Evolutionary conservation across 2,797 vertebrate species (phyloP), one percentile per base, ranked within the genome.

Genomic region (Mormyrus proboscirostris): DNA sequence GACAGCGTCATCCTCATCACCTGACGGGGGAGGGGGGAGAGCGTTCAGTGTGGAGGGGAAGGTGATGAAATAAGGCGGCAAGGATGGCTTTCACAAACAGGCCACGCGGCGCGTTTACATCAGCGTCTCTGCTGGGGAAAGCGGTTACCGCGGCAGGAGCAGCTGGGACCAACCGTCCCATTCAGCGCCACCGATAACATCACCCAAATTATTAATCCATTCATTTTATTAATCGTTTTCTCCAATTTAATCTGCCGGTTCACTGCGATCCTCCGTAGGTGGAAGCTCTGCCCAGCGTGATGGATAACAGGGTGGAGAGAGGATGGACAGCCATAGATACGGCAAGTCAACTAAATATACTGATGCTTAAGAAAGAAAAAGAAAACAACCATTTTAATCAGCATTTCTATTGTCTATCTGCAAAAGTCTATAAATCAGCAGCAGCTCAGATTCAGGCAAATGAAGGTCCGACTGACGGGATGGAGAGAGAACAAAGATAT

Each of bases 1-100:
- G 98, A 99, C 92, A 99, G 94, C 0, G 98, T 99, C 98, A 99
- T 99, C 91, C 98, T 96, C 98, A 99, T 99, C 91, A 99, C 98
- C 98, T 99, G 90, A 86, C 55, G 91, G 91, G 92, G 92, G 91
- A 90, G 92, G 92, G 88, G 88, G 49, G 12, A 86, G 88, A 91
- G 91, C 90, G 50, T 87, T 91, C 90, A 29, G 76, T 89, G 38
- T n/a, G 22, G 65, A n/a, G 90, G 41, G 88, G 87, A 33, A 41
- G 86, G 55, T 53, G 90, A 44, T 89, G 76, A 47, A 88, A 79
- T 79, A 44, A 79, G 38, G 6, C 73, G 6, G 73, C 73, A 79
- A 79, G 73, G 73, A 79, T n/a, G 91, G 92, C 84, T 93, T 92
- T 94, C 93, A 93, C 0, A 93, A 94, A 93, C 73, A 79, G 16